Conservation (phyloP, 2,113 vertebrate species). For the Serilophus lunatus region DNA sequence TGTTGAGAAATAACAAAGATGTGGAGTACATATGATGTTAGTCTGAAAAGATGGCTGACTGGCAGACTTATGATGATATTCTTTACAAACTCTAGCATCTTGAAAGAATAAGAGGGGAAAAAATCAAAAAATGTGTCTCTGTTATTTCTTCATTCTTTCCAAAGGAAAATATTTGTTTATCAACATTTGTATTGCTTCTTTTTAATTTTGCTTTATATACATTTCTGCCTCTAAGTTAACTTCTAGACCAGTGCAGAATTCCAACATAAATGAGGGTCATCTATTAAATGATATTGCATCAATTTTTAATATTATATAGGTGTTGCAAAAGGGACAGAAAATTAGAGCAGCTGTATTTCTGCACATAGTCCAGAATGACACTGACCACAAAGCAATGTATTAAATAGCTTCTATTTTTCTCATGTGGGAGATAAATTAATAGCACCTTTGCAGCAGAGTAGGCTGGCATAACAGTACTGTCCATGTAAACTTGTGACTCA, state of each 20-base stretch:
- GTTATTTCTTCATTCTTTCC: neutral
- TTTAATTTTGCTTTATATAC: neutral
- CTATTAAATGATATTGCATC: neutral
- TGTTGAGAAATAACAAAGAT: neutral
- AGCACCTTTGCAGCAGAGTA: neutral
- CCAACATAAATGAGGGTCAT: neutral
- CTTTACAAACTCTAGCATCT: neutral
- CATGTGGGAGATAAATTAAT: neutral
- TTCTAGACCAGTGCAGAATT: neutral
- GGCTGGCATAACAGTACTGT: neutral
- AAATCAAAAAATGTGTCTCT: neutral
- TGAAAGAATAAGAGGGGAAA: neutral
- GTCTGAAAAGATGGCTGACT: neutral
- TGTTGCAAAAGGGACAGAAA: neutral
- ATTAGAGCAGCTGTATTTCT: neutral
- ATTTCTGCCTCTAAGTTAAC: neutral
- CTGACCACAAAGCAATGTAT: neutral
- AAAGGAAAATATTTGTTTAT: neutral
- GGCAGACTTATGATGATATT: neutral
- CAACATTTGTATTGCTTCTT: neutral
- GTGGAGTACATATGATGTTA: neutral
- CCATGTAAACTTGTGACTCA: neutral
- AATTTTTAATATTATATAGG: neutral
- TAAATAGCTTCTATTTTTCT: neutral
- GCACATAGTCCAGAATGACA: neutral